Evolutionary conservation across 2,888 invertebrate species (phyloP).

Genomic region (Troides oblongomaculatus): DNA sequence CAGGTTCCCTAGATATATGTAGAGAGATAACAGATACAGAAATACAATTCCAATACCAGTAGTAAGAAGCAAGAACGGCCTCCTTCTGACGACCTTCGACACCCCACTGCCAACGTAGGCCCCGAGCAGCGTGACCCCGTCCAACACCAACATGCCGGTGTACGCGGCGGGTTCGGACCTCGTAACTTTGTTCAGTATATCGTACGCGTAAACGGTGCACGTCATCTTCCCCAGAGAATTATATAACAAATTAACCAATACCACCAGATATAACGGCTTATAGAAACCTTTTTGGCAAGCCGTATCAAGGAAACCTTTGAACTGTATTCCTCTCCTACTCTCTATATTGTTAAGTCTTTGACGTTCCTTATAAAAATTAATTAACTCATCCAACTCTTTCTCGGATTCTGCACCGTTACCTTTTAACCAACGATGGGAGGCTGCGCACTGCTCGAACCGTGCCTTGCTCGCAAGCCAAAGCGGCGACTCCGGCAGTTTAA

Average conservation of each 20-base stretch:
- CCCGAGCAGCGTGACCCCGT: conserved; percentile 24
- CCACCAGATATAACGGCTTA: conserved; percentile 19
- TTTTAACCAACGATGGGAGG: conserved; percentile 34
- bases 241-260: conserved; percentile 17
- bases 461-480: conserved; percentile 35
- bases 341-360: not conserved
- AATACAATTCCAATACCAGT: conserved; percentile 10
- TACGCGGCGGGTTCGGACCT: conserved; percentile 30
- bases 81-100: conserved; percentile 18
- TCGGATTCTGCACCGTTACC: conserved; percentile 25
- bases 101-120: conserved; percentile 19
- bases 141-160: conserved; percentile 31
- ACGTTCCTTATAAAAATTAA: conserved; percentile 4
- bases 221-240: conserved; percentile 30
- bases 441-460: conserved; percentile 31
- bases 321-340: not conserved
- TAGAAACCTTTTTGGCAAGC: conserved; percentile 30
- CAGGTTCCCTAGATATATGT: conserved; percentile 8
- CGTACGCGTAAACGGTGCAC: conserved; percentile 31
- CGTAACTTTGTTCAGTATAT: conserved; percentile 31
- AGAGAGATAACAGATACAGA: conserved; percentile 15
- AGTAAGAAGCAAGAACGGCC: conserved; percentile 9
- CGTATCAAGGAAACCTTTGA: conserved; percentile 1
- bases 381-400: conserved; percentile 29
- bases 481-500: conserved; percentile 35